Evolutionary conservation across 2,888 invertebrate genomes (phyloP), one percentile per base, ranked within the genome.

Genomic region (Pilophorus perplexus): DNA sequence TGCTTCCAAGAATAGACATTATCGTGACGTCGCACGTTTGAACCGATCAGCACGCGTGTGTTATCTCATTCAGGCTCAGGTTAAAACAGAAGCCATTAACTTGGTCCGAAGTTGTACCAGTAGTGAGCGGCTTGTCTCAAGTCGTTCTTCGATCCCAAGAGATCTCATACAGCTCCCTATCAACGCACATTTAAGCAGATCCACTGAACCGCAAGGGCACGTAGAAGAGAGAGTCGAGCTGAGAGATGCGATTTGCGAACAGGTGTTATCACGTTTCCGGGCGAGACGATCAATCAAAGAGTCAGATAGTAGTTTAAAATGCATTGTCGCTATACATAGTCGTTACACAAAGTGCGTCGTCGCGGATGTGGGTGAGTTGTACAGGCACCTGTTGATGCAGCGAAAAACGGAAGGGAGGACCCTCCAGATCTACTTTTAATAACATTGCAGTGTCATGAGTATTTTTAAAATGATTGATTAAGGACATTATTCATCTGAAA

Each of bases 11-110:
- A 28, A 16, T 14, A 52, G 33, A 27, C 25, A 52, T 52, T 28
- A 52, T 52, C 52, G 10, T 27, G 27, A 14, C 5, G 52, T 28
- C 52, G 52, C 52, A 52, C 52, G 52, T n/a, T 52, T 52, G 52
- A 28, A 28, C 52, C 16, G 52, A 52, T 52, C 52, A 52, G 52
- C 52, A 27, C 18, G 52, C 52, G 52, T 52, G 52, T 27, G 25
- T 25, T 52, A 52, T 52, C 52, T 52, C 33, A 52, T 52, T 52
- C 52, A 22, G 23, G 46, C 23, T 22, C n/a, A 46, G 46, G 46
- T n/a, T 46, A 12, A 25, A 10, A 25, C 12, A 8, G 46, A 23
- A 12, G 46, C 25, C 46, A 46, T 46, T 46, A 23, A 14, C 3
- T 22, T 46, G 23, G 20, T 25, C 23, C 22, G 22, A 4, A 25